Base-by-base conservation (phyloP, 2,113 vertebrate genomes). In the Halcyon malimbica region DNA sequence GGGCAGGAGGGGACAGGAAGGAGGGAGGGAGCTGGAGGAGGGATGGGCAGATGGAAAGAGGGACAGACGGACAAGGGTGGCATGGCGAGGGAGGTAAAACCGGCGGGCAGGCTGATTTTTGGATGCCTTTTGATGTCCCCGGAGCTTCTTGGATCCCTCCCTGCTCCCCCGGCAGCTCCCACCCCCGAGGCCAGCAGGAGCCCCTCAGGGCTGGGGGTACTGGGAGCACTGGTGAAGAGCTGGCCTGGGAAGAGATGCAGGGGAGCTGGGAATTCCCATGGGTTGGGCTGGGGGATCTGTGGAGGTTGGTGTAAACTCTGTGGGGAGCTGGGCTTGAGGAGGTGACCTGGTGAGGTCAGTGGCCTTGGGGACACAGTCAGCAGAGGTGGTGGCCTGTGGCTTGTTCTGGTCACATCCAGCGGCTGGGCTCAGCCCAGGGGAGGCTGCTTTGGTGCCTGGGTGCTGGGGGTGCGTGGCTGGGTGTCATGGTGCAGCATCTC, bases 31-130 rank as follows among this genome's bases (percentile, higher is more conserved):
- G 24, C 23, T 1, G 5, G 63, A 46, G 86, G 69, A 56, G 16
- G 67, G 67, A 48, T 15, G 8, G 67, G 26, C 37, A 16, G 60
- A 39, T 6, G 79, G 70, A 18, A 5, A 39, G 56, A 60, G 21
- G n/a, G 59, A 60, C 31, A 37, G 60, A 26, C 14, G 8, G 35
- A 63, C 4, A 16, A 13, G 31, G 29, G 23, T 15, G 60, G 53
- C 11, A 2, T 19, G 19, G 39, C 33, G 10, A 54, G 26, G 35
- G 73, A 29, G 73, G 12, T 29, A 13, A 41, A 91, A 29, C 16
- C 56, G 31, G 0, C 5, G 0, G 26, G 8, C 46, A 14, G 0
- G 10, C 21, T 0, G 0, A 2, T 0, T 51, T 44, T 25, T 16
- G 87, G 41, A 5, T 4, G 2, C 2, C 6, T 74, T 35, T 13